Evolutionary conservation across 1,140 invertebrate genomes (phyloP).

Genomic region (Drosophila kikkawai): DNA sequence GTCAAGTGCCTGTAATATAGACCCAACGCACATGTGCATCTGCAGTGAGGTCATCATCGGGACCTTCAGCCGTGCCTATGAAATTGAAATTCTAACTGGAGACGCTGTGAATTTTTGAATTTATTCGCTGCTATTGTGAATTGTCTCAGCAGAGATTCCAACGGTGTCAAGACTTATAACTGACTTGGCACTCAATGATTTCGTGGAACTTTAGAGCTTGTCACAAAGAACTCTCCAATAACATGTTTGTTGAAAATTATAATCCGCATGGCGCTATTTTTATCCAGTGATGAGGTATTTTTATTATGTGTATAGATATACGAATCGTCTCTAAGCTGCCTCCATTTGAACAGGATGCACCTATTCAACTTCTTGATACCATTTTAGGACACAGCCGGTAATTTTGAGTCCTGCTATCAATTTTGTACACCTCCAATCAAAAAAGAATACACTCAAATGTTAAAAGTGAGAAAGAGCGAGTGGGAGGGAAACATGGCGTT

Average conservation of each 20-base stretch:
- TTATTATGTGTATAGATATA: not conserved
- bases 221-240: not conserved
- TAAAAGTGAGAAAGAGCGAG: slow-evolving; percentile 29
- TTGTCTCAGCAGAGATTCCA: slow-evolving; percentile 14
- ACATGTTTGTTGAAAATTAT: slow-evolving; percentile 5
- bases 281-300: slow-evolving; percentile 1
- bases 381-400: not conserved
- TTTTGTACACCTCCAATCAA: not conserved
- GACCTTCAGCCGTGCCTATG: slow-evolving; percentile 11
- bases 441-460: slow-evolving; percentile 15
- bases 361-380: not conserved
- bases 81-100: slow-evolving; percentile 28
- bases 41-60: slow-evolving; percentile 36
- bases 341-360: not conserved
- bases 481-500: slow-evolving; percentile 32
- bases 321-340: not conserved
- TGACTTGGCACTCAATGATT: slow-evolving; percentile 29
- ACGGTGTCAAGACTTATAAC: slow-evolving; percentile 15
- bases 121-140: slow-evolving; percentile 31
- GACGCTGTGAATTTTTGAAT: slow-evolving; percentile 13
- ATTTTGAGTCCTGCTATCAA: not conserved
- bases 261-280: slow-evolving; percentile 10
- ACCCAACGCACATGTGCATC: slow-evolving; percentile 14
- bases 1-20: slow-evolving; percentile 16
- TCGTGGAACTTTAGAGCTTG: slow-evolving; percentile 27